A percentile compares a stretch with the other conserved stretches of the same genome.
These are phyloP conservation scores for Corynorhinus townsendii DNA, from an alignment of 2,113 vertebrate species.

Conservation along the genomic window DNA sequence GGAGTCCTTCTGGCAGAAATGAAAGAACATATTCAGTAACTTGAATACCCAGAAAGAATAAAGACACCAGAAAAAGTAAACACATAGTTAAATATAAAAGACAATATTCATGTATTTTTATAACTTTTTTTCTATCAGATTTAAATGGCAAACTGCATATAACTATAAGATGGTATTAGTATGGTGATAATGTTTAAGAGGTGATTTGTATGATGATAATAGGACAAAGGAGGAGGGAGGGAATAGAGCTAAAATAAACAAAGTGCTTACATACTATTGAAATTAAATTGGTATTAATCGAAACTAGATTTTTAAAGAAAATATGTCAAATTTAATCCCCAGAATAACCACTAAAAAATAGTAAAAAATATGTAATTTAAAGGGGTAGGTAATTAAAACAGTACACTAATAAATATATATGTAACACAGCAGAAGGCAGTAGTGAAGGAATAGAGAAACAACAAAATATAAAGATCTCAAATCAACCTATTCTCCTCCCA, in stretches of 20 bases:
- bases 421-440: neutral
- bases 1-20: neutral
- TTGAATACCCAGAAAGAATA: neutral
- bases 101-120: neutral
- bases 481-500: neutral
- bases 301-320: neutral
- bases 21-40: neutral
- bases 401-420: neutral
- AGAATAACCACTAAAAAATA: neutral
- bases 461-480: neutral
- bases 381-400: neutral
- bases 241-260: neutral
- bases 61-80: neutral
- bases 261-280: neutral
- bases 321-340: neutral
- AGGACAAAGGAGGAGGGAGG: neutral
- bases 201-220: neutral
- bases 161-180: neutral
- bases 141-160: neutral
- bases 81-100: neutral
- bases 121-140: neutral
- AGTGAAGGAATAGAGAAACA: neutral
- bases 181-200: neutral
- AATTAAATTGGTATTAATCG: neutral
- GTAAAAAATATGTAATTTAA: neutral